A percentile compares a stretch with the other conserved stretches of the same genome.
Conservation (phyloP, 2,113 vertebrate species). For the Rhegmatorhina hoffmannsi region DNA sequence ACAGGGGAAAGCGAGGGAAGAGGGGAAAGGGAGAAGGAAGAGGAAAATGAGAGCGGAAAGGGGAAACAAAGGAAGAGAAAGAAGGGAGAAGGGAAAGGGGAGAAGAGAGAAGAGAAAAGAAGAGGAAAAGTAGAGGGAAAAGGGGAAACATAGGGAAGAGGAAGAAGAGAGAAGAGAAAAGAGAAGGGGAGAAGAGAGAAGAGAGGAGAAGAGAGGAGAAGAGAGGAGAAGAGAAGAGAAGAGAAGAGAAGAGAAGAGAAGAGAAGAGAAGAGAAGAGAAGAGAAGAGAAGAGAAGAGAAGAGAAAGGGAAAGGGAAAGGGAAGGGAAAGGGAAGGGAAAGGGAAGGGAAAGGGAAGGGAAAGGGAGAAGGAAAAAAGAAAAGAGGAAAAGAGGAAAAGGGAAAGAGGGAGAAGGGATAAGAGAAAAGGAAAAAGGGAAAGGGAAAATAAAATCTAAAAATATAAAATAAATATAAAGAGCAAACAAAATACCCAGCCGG, state of each 20-base stretch:
- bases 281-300: background rate
- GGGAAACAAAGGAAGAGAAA: too few species aligned
- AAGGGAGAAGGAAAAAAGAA: background rate
- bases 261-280: background rate
- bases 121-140: background rate
- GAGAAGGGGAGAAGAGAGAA: background rate
- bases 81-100: background rate
- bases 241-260: too few species aligned
- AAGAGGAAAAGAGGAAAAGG: too few species aligned
- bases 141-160: too few species aligned
- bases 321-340: background rate
- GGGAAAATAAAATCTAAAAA: background rate
- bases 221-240: background rate
- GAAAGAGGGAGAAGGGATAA: accelerated
- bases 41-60: background rate
- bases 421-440: too few species aligned
- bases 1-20: background rate
- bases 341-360: accelerated
- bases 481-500: background rate
- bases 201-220: too few species aligned
- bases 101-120: background rate
- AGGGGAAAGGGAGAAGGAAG: background rate
- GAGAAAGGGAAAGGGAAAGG: background rate
- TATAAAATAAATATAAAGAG: background rate
- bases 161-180: background rate